phyloP scores from a whole-genome alignment of 2,888 invertebrate genomes.

The Ophraella communa region DNA sequence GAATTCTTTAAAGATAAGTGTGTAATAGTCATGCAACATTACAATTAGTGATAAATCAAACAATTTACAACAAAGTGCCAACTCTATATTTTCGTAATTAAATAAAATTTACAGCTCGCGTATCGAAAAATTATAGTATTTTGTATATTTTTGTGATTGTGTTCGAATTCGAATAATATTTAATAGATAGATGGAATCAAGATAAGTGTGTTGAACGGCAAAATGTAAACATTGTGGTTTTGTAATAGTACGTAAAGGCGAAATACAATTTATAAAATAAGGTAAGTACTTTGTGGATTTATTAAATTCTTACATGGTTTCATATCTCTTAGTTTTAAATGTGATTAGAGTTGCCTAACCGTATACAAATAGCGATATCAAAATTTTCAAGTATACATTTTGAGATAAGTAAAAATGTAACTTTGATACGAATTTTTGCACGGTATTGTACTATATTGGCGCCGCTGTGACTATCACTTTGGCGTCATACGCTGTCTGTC shows the following conservation, averaged over 20 bases:
- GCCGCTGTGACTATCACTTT: slow-evolving; percentile 61
- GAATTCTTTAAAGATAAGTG: slow-evolving; percentile 51
- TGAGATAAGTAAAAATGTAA: not conserved
- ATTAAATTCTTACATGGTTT: not conserved
- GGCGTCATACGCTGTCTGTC: slow-evolving; percentile 61
- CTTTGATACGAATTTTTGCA: slow-evolving; percentile 53
- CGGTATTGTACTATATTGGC: slow-evolving; percentile 59
- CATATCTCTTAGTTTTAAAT: not conserved
- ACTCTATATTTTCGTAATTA: slow-evolving; percentile 36
- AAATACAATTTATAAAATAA: slow-evolving; percentile 41
- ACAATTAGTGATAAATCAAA: slow-evolving; percentile 44
- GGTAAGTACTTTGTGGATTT: slow-evolving; percentile 38
- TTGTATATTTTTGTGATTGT: slow-evolving; percentile 37
- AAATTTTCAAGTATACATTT: not conserved
- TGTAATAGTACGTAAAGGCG: slow-evolving; percentile 43
- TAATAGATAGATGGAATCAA: slow-evolving; percentile 21
- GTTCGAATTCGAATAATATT: slow-evolving; percentile 20
- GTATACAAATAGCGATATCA: slow-evolving; percentile 9
- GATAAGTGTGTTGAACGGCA: slow-evolving; percentile 35
- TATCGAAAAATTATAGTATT: slow-evolving; percentile 27
- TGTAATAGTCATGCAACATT: slow-evolving; percentile 43
- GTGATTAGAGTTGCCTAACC: not conserved
- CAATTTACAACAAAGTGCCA: slow-evolving; percentile 47
- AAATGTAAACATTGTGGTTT: slow-evolving; percentile 44
- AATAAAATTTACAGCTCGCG: slow-evolving; percentile 31